Conservation (phyloP, 1,140 invertebrate species). For the Drosophila simulans region DNA sequence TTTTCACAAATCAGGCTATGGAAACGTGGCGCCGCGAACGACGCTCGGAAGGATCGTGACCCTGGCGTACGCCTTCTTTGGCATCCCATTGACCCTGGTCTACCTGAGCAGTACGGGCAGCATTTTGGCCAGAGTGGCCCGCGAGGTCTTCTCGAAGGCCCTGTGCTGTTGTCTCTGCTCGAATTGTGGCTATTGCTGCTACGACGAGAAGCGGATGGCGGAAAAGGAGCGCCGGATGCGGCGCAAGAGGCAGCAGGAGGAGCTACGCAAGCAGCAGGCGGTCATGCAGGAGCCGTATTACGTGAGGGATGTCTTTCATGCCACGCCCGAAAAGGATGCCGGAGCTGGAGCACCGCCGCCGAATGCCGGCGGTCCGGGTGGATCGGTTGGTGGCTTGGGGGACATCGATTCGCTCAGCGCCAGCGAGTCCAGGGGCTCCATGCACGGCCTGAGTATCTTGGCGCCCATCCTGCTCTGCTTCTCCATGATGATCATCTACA, state of each 20-base stretch:
- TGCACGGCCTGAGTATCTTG: slow-evolving; percentile 90
- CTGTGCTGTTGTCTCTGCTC: slow-evolving; percentile 93
- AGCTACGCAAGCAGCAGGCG: slow-evolving; percentile 88
- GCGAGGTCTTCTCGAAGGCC: slow-evolving; percentile 93
- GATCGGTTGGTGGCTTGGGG: background rate
- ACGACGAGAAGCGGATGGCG: slow-evolving; percentile 92
- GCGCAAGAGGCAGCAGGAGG: slow-evolving; percentile 90
- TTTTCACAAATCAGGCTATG: slow-evolving; percentile 89
- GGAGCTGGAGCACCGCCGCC: slow-evolving; percentile 55
- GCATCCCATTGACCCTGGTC: slow-evolving; percentile 95
- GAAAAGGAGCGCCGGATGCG: slow-evolving; percentile 92
- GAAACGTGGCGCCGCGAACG: slow-evolving; percentile 93
- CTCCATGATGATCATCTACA: slow-evolving; percentile 92
- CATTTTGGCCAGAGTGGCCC: slow-evolving; percentile 92
- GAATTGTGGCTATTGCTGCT: slow-evolving; percentile 93
- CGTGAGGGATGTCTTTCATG: slow-evolving; percentile 87
- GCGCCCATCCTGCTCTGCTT: slow-evolving; percentile 91
- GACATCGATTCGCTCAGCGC: slow-evolving; percentile 90
- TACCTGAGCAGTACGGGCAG: slow-evolving; percentile 94
- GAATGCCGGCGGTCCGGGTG: background rate
- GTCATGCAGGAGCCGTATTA: slow-evolving; percentile 92
- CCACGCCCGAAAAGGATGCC: slow-evolving; percentile 86
- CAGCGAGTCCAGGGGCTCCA: slow-evolving; percentile 90
- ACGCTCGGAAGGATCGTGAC: slow-evolving; percentile 93
- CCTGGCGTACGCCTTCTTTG: slow-evolving; percentile 94